phyloP scores from a whole-genome alignment of 1,140 invertebrate genomes.

The Brachionus paranguensis region DNA sequence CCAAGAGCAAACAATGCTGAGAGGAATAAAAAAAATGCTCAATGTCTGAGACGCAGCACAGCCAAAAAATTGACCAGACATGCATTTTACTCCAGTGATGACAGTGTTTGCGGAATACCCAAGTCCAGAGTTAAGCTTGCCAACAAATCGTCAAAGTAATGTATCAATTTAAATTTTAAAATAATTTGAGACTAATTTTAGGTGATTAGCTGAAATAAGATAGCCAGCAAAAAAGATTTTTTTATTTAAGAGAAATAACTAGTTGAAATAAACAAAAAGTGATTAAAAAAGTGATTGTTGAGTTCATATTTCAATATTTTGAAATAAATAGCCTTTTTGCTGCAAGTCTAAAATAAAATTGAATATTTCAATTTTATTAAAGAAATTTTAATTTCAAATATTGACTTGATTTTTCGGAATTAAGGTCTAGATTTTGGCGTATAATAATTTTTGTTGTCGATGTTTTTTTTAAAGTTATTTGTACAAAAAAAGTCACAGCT shows the following conservation, averaged over 20 bases:
- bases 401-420: not conserved
- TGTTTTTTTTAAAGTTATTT: not conserved
- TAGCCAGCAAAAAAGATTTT: not conserved
- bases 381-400: not conserved
- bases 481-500: not conserved
- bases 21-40: not conserved
- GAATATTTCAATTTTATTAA: not conserved
- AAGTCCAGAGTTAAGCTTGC: not conserved
- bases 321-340: not conserved
- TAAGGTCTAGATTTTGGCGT: not conserved
- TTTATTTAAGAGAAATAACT: not conserved
- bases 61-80: not conserved
- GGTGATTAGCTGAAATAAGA: not conserved
- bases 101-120: slow-evolving; percentile 39
- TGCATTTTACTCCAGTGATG: slow-evolving; percentile 29
- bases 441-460: not conserved
- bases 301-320: not conserved
- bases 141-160: not conserved
- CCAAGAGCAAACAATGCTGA: not conserved
- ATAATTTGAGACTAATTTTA: not conserved
- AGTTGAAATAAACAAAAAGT: not conserved
- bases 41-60: not conserved
- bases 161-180: not conserved
- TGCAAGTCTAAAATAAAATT: not conserved
- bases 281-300: not conserved